phyloP scores from a whole-genome alignment of 2,113 vertebrate species.

The Phasianus colchicus region DNA sequence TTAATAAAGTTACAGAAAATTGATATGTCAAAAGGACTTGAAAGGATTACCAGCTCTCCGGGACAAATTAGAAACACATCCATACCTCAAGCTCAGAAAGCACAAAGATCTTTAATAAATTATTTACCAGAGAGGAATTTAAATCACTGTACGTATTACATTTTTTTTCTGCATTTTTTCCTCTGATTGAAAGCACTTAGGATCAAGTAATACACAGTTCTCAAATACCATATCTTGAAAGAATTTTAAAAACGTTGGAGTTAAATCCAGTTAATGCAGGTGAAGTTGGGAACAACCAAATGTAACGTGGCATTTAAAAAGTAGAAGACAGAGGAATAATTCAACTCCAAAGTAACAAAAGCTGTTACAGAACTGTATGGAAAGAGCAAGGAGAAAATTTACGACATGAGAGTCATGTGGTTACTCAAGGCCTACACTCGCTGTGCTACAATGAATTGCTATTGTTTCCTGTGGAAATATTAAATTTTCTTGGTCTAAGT shows the following conservation, averaged over 20 bases:
- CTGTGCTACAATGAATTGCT: not conserved
- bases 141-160: constrained; percentile 23
- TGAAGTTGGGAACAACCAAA: constrained; percentile 10
- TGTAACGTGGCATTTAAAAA: not conserved
- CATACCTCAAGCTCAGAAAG: constrained; percentile 26
- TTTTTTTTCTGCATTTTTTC: not conserved
- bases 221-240: not conserved
- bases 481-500: not conserved
- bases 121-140: constrained; percentile 47
- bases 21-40: constrained; percentile 58
- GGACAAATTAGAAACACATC: constrained; percentile 55
- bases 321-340: not conserved
- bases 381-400: not conserved
- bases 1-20: constrained; percentile 65
- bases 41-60: constrained; percentile 49
- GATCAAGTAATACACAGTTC: not conserved
- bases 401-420: not conserved
- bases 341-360: constrained; percentile 5
- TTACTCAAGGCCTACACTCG: not conserved
- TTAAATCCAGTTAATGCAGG: not conserved
- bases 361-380: not conserved
- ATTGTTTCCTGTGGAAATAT: not conserved
- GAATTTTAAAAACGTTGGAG: not conserved
- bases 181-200: not conserved
- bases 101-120: constrained; percentile 52